A percentile compares a stretch with the other conserved stretches of the same genome.
These are phyloP conservation scores for Barnardius zonarius DNA, from an alignment of 2,113 vertebrate genomes.

Conservation along the genomic window DNA sequence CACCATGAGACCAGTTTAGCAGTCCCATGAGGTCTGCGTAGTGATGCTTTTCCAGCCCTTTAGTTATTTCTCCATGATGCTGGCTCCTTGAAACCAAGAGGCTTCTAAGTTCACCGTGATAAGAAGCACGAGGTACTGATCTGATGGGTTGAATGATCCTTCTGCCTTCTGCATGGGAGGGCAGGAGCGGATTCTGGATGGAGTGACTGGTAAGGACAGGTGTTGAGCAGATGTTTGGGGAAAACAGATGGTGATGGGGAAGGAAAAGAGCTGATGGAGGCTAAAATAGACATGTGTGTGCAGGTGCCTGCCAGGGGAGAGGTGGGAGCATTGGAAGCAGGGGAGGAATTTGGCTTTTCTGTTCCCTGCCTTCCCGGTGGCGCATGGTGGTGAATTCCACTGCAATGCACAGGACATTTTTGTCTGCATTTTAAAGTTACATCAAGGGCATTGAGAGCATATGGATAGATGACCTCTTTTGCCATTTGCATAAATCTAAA, in stretches of 20 bases:
- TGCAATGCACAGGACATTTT: background rate
- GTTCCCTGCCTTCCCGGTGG: background rate
- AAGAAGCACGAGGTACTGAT: too few species aligned
- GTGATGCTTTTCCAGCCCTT: background rate
- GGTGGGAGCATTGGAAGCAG: background rate
- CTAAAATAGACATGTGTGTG: background rate
- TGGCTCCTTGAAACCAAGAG: background rate
- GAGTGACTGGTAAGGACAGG: background rate
- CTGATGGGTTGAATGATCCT: accelerated
- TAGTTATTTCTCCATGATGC: background rate
- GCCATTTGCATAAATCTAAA: constrained; percentile 63
- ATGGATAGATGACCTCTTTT: constrained; percentile 13
- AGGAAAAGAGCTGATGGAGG: background rate
- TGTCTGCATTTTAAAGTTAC: constrained; percentile 19
- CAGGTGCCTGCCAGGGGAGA: background rate
- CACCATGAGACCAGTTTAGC: background rate
- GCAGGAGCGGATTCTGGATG: background rate
- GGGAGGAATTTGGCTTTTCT: background rate
- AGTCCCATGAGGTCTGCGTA: background rate
- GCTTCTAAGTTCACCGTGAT: background rate
- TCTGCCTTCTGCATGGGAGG: background rate
- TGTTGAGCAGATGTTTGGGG: background rate
- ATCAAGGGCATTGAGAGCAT: constrained; percentile 10
- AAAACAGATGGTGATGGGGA: background rate
- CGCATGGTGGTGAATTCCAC: background rate